phyloP scores from a whole-genome alignment of 2,888 invertebrate genomes.

The Luffia ferchaultella region DNA sequence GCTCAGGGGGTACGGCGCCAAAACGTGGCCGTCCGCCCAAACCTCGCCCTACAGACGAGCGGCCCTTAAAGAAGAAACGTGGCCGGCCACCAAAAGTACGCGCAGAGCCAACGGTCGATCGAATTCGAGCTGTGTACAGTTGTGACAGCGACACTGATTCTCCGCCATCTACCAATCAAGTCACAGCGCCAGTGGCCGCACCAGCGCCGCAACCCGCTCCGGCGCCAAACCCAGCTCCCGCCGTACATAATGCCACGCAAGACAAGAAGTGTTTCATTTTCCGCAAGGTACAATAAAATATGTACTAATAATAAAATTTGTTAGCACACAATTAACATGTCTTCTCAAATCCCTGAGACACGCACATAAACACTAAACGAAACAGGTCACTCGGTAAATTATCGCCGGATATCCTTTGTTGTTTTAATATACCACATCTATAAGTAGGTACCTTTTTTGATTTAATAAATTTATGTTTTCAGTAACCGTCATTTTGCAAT shows the following conservation, averaged over 20 bases:
- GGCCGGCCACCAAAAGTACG: conserved; percentile 43
- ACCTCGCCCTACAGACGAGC: conserved; percentile 34
- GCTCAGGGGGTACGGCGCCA: conserved; percentile 18
- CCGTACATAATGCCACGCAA: conserved; percentile 25
- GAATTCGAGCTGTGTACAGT: neutral
- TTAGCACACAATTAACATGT: too few relatives aligned
- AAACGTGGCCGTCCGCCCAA: conserved; percentile 66
- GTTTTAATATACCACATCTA: too few relatives aligned
- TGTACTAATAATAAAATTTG: too few relatives aligned
- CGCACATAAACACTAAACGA: too few relatives aligned
- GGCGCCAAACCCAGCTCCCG: conserved; percentile 28
- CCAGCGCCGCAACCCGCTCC: conserved; percentile 25
- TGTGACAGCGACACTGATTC: neutral
- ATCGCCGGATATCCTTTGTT: too few relatives aligned
- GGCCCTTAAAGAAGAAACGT: conserved; percentile 46
- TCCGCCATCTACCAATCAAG: neutral
- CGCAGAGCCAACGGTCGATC: conserved; percentile 15
- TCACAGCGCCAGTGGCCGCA: conserved; percentile 20
- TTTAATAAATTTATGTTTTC: too few relatives aligned
- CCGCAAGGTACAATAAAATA: conserved; percentile 42
- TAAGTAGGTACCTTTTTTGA: too few relatives aligned
- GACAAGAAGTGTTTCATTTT: conserved; percentile 53
- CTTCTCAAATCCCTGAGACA: too few relatives aligned
- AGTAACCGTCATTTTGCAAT: too few relatives aligned
- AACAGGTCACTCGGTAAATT: too few relatives aligned